Evolutionary conservation across 1,140 invertebrate genomes (phyloP), one percentile per base, ranked within the genome.

Genomic region (Marisa cornuarietis): DNA sequence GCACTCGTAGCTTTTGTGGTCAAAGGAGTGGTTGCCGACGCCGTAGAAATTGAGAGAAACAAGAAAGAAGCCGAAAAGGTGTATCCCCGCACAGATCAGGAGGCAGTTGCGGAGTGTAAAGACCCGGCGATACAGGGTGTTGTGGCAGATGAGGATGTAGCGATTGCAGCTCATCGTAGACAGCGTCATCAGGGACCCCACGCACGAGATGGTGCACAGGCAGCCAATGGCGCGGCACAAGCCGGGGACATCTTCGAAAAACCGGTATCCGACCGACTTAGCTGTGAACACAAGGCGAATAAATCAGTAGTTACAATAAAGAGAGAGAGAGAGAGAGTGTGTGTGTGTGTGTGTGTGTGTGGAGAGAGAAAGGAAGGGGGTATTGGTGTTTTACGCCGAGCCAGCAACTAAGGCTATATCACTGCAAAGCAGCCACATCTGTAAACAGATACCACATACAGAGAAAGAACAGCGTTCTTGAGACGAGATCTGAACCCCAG

Each of bases 131-230:
- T 89, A 89, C 51, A 73, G 71, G 16, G 77, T 74, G 71, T 85
- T 76, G 51, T 87, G 82, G 69, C 86, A 87, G 22, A 89, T 89
- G 62, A 84, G 83, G n/a, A 89, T 61, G 78, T 86, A 90, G 42
- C 88, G 71, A 78, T 88, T 89, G 24, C 86, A 82, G 77, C 83
- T 86, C 54, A 90, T 83, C 7, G 80, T 79, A 3, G 84, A 81
- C 16, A 89, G 87, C 24, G 81, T 86, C 71, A 84, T 83, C 1
- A 89, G 81, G 24, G 88, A 90, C 7, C 72, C 78, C 9, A 86
- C 80, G 62, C 88, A 89, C 52, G 83, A 80, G 42, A 87, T 82
- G 3, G 88, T 84, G 76, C 89, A 89, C 0, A 86, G 52, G 61
- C 73, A 83, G 11, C 78, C 89, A n/a, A 90, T 83, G 13, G 83